Evolutionary conservation across 2,888 invertebrate species (phyloP).

Genomic region (Phyto melanocephala): DNA sequence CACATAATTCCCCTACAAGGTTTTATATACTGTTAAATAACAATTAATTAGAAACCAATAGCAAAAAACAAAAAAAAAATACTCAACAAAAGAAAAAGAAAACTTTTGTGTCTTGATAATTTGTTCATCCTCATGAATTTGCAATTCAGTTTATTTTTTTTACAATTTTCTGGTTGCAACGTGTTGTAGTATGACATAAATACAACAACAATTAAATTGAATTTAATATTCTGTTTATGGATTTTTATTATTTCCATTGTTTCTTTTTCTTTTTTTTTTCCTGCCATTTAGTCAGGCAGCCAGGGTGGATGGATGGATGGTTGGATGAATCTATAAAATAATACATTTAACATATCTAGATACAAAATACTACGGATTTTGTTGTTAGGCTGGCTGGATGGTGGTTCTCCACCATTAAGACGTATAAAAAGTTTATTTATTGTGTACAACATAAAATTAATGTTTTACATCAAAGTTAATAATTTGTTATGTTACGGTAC

Average conservation of each 20-base stretch:
- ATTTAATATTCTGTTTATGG: conserved; percentile 64
- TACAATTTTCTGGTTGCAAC: background rate
- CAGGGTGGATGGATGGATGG: background rate
- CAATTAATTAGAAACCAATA: conserved; percentile 58
- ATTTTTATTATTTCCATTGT: conserved; percentile 44
- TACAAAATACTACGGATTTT: background rate
- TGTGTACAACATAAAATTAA: conserved; percentile 55
- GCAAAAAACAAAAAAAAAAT: background rate
- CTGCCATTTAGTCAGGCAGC: no score
- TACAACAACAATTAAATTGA: conserved; percentile 53
- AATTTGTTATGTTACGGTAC: conserved; percentile 50
- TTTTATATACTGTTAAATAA: conserved; percentile 37
- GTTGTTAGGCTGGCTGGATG: background rate
- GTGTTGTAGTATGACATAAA: background rate
- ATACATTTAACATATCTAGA: background rate
- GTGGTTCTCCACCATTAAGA: conserved; percentile 11
- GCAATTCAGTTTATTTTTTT: conserved; percentile 42
- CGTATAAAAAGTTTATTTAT: conserved; percentile 24
- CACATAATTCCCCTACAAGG: conserved; percentile 5
- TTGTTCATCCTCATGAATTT: conserved; percentile 45
- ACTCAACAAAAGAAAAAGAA: no score
- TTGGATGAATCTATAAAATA: conserved; percentile 9
- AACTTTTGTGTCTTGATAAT: conserved; percentile 26
- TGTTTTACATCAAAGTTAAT: conserved; percentile 63
- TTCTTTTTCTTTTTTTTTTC: background rate